A percentile compares a stretch with the other conserved stretches of the same genome.
These are phyloP conservation scores for Petaurus breviceps DNA, from an alignment of 2,113 vertebrate species.

Conservation along the genomic window DNA sequence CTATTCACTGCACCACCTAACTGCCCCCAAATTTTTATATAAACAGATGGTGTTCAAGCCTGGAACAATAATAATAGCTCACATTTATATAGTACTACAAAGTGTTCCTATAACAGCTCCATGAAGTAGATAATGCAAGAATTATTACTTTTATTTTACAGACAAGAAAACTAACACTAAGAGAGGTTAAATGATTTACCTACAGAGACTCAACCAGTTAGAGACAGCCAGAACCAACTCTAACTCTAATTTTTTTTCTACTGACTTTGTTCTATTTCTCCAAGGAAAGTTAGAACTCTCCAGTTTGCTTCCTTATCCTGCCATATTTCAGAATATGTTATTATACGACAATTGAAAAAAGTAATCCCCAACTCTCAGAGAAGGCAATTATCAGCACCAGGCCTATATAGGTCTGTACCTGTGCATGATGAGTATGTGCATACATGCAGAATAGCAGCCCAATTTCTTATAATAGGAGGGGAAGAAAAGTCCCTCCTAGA, in stretches of 20 bases:
- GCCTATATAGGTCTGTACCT: background rate
- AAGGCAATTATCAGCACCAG: background rate
- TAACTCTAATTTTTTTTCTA: background rate
- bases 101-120: background rate
- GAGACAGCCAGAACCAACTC: background rate
- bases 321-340: background rate
- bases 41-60: background rate
- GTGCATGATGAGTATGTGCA: background rate
- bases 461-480: background rate
- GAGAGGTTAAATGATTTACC: background rate
- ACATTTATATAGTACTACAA: background rate
- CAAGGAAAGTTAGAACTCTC: background rate
- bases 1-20: too few relatives aligned
- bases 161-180: background rate
- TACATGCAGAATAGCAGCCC: background rate
- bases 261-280: background rate
- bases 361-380: background rate
- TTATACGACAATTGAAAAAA: background rate
- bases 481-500: background rate
- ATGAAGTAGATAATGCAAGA: background rate
- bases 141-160: background rate
- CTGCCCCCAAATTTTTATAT: too few relatives aligned
- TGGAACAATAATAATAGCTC: background rate
- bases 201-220: background rate
- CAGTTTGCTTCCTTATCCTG: background rate